A percentile compares a stretch with the other conserved stretches of the same genome.
These are phyloP conservation scores for Eleutherodactylus coqui DNA, from an alignment of 2,797 vertebrate genomes.

Conservation along the genomic window DNA sequence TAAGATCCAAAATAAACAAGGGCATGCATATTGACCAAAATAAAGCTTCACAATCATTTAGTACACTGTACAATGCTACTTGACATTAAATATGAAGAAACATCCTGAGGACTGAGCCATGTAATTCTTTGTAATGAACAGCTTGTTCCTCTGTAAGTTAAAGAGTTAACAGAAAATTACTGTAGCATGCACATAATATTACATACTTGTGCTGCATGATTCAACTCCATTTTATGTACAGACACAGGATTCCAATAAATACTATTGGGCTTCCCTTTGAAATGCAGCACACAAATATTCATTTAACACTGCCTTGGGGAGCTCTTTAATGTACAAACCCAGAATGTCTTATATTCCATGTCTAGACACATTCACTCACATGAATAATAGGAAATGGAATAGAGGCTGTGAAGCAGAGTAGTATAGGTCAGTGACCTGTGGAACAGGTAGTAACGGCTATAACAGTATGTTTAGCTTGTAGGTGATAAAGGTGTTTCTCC, in stretches of 20 bases:
- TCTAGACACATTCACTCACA: constrained; percentile 78
- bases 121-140: constrained; percentile 8
- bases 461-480: constrained; percentile 20
- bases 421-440: background rate
- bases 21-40: background rate
- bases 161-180: constrained; percentile 47
- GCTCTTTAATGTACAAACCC: constrained; percentile 75
- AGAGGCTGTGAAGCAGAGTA: constrained; percentile 47
- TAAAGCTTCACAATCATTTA: background rate
- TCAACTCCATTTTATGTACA: constrained; percentile 73
- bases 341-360: constrained; percentile 80
- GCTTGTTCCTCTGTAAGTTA: background rate
- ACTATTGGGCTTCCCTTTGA: constrained; percentile 76
- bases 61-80: too few relatives aligned
- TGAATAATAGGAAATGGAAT: constrained; percentile 77
- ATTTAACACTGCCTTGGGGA: constrained; percentile 79
- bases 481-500: background rate
- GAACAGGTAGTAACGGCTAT: constrained; percentile 20
- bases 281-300: constrained; percentile 81
- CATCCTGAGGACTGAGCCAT: background rate
- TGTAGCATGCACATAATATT: constrained; percentile 1
- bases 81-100: background rate
- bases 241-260: constrained; percentile 75
- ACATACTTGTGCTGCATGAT: constrained; percentile 22
- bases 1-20: too few relatives aligned